Percentiles rank a stretch among this genome's conserved stretches.
phyloP scores from a whole-genome alignment of 1,140 invertebrate species.

The Cryptotermes secundus region DNA sequence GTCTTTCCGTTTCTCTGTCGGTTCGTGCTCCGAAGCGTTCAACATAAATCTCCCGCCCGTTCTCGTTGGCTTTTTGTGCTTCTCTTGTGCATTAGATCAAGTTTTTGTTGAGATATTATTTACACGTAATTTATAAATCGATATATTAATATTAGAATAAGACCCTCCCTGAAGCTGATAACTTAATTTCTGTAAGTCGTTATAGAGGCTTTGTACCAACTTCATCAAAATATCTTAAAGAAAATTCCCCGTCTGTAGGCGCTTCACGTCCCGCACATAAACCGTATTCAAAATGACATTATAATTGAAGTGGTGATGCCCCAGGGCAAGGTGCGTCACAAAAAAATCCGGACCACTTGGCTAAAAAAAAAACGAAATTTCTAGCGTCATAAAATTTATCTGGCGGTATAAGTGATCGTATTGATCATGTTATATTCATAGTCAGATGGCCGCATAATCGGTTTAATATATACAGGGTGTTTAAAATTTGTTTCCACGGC shows the following conservation, averaged over 20 bases:
- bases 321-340: not conserved
- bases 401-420: not conserved
- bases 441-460: not conserved
- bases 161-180: not conserved
- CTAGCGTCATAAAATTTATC: not conserved
- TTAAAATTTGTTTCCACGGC: not conserved
- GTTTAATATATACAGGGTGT: not conserved
- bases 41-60: too few species aligned
- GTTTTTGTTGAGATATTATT: not conserved
- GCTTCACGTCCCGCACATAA: not conserved
- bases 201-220: not conserved
- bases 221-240: not conserved
- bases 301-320: not conserved
- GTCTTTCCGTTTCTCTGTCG: too few species aligned
- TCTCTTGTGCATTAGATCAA: not conserved
- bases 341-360: not conserved
- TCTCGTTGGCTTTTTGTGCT: not conserved
- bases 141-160: not conserved
- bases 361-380: not conserved
- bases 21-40: too few species aligned
- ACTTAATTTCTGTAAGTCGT: not conserved
- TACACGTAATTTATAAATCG: not conserved
- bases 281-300: not conserved
- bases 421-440: not conserved
- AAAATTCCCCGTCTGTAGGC: not conserved